These are phyloP conservation scores for Ophraella communa DNA, from an alignment of 2,888 invertebrate species.

Conservation along the genomic window DNA sequence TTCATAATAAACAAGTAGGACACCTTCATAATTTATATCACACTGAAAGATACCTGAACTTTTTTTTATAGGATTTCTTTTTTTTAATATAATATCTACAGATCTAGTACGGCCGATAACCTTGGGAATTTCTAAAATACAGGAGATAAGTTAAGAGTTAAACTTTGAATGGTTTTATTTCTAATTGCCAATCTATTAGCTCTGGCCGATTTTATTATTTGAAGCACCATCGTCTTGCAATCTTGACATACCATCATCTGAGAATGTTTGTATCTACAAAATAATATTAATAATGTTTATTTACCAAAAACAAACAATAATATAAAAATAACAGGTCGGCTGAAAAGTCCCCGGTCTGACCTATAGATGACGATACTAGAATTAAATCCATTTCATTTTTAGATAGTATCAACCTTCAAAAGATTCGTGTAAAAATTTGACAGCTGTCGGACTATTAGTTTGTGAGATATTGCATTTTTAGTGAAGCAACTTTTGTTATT, in stretches of 20 bases:
- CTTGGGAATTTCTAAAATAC: slow-evolving; percentile 65
- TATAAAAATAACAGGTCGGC: no score
- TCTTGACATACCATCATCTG: slow-evolving; percentile 93
- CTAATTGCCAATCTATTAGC: slow-evolving; percentile 82
- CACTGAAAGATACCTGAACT: background rate
- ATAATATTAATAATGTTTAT: background rate
- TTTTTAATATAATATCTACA: background rate
- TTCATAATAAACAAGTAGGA: background rate
- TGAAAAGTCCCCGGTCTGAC: no score
- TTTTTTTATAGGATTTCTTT: background rate
- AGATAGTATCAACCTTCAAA: no score
- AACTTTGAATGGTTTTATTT: slow-evolving; percentile 80
- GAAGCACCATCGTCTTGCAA: slow-evolving; percentile 92
- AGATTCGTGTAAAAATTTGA: no score
- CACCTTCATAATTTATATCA: background rate
- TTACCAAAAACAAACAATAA: no score
- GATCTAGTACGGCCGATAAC: background rate
- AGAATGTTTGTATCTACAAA: slow-evolving; percentile 53
- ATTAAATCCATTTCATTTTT: no score
- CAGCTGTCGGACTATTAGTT: no score
- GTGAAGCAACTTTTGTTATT: no score
- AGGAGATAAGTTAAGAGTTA: slow-evolving; percentile 83
- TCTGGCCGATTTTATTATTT: slow-evolving; percentile 89
- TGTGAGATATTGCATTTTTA: no score
- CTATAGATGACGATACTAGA: no score